Evolutionary conservation across 2,888 invertebrate species (phyloP), one percentile per base, ranked within the genome.

Genomic region (Mesorhabditis spiculigera): DNA sequence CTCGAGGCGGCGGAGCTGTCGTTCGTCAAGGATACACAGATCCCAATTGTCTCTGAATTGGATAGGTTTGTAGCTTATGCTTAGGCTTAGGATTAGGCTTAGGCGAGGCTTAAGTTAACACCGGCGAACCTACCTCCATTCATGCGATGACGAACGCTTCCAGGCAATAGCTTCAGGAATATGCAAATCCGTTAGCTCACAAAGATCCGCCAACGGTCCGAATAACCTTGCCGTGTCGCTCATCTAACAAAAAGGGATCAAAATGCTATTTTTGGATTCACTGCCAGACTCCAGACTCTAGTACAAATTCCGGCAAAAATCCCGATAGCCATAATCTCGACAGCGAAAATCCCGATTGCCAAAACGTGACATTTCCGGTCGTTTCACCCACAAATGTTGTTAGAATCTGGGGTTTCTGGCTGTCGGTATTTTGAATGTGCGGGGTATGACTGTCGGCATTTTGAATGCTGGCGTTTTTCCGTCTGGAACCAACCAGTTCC

Each of bases 141-240:
- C 58, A 50, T 50, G 58, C 8, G 58, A 10, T 10, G 58, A 10
- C n/a, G 58, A 13, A 13, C 58, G 58, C n/a, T 50, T 50, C 58
- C 58, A 50, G 10, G 58, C 58, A 50, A 50, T 50, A 13, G 58
- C 58, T 13, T 50, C 58, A 10, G 58, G 58, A 50, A 50, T 50
- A 50, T 50, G 58, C 58, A 50, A 50, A 50, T 50, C 58, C 58
- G 58, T 13, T 10, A 50, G 58, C 58, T 50, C 58, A 50, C 58
- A 50, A 10, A 50, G n/a, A 50, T 50, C 58, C 58, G n/a, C 58
- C 58, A 50, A 50, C 0, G 58, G 58, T n/a, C 10, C 58, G 10
- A 50, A 50, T n/a, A 50, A n/a, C 2, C 3, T 10, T 13, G 58
- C 58, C 58, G 58, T 50, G 58, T 50, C 58, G 58, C n/a, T 50